Evolutionary conservation across 2,888 invertebrate genomes (phyloP).

Genomic region (Molorchus minor): DNA sequence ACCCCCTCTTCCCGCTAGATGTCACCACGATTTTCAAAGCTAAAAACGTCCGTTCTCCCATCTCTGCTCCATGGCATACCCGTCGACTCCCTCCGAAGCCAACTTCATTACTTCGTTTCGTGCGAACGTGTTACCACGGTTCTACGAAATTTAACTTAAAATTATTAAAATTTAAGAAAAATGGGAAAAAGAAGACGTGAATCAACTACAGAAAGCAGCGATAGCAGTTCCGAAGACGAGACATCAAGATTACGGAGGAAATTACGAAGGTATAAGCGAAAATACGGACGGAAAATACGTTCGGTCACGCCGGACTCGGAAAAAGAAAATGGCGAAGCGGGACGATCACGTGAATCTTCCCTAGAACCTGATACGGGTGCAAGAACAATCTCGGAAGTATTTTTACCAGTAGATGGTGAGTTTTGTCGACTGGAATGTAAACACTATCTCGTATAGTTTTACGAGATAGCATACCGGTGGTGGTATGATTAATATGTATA

Average conservation of each 20-base stretch:
- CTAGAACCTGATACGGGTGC: background rate
- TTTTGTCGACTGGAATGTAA: background rate
- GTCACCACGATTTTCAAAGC: too few relatives aligned
- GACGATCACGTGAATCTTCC: background rate
- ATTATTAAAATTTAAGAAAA: background rate
- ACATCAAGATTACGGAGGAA: background rate
- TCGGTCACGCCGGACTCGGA: background rate
- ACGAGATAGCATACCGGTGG: slow-evolving; percentile 1
- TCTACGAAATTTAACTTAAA: background rate
- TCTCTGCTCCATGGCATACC: too few relatives aligned
- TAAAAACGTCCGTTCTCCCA: too few relatives aligned
- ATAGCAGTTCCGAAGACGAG: background rate
- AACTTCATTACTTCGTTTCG: slow-evolving; percentile 4
- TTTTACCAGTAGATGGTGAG: background rate
- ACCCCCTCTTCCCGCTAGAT: too few relatives aligned
- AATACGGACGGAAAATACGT: background rate
- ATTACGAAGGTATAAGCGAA: background rate
- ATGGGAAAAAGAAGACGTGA: background rate
- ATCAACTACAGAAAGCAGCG: too few relatives aligned
- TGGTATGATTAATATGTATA: background rate
- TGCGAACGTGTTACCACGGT: background rate
- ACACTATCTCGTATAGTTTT: slow-evolving; percentile 1
- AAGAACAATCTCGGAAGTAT: background rate
- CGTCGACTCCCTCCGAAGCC: too few relatives aligned
- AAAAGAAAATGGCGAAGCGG: background rate